A percentile compares a stretch with the other conserved stretches of the same genome.
Conservation (phyloP, 1,140 invertebrate species). For the Kradibia gibbosae region DNA sequence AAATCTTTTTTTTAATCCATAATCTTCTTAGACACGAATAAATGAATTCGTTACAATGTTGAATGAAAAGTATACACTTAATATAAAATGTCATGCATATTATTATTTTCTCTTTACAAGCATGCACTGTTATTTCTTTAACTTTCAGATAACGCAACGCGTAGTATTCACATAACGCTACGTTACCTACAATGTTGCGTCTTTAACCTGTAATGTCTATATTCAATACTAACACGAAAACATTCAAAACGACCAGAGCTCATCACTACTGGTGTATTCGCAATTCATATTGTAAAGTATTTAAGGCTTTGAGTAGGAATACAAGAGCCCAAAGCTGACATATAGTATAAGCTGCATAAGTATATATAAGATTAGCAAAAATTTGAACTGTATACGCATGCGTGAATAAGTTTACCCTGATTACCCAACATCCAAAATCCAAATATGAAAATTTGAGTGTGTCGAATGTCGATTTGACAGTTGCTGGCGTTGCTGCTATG, state of each 20-base stretch:
- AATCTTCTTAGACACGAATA: neutral
- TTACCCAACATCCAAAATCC: neutral
- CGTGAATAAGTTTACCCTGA: too few species aligned
- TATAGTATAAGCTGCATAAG: neutral
- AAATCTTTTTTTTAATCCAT: neutral
- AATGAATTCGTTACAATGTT: neutral
- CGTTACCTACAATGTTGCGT: neutral
- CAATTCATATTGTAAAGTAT: neutral
- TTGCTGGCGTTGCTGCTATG: too few species aligned
- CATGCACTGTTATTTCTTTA: neutral
- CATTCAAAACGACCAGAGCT: neutral
- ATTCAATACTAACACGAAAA: too few species aligned
- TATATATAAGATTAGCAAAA: neutral
- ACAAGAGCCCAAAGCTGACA: too few species aligned
- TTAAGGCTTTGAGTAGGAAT: too few species aligned
- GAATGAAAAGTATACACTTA: neutral
- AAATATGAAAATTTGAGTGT: neutral
- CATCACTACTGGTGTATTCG: neutral
- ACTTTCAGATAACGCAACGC: neutral
- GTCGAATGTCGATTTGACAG: too few species aligned
- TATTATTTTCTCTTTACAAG: neutral
- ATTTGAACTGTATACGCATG: conserved; percentile 2
- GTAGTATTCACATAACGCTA: conserved; percentile 11
- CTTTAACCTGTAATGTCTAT: too few species aligned
- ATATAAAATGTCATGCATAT: neutral